These are phyloP conservation scores for Fregata magnificens DNA, from an alignment of 2,113 vertebrate genomes.

Conservation along the genomic window DNA sequence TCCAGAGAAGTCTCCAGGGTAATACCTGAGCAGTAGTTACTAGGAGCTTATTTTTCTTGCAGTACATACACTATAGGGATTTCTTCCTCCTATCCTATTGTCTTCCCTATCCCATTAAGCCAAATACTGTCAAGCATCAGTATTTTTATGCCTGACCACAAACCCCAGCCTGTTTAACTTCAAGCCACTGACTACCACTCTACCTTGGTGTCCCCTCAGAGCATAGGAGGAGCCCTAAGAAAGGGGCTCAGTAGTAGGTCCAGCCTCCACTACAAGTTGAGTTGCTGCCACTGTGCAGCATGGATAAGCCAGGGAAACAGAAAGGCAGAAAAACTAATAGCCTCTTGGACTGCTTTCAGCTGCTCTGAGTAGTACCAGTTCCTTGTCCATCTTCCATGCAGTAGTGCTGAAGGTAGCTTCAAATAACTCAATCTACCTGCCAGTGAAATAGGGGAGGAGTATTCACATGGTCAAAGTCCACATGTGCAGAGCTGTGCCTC, in stretches of 20 bases:
- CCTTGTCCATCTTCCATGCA: background rate
- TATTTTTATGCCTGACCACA: background rate
- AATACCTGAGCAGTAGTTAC: background rate
- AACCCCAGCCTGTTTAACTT: background rate
- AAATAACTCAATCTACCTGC: background rate
- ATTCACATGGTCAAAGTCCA: background rate
- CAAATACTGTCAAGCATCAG: background rate
- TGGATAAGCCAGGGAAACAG: background rate
- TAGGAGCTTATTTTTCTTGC: background rate
- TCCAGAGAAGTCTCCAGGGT: background rate
- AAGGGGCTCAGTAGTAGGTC: background rate
- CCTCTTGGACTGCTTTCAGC: background rate
- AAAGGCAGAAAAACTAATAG: background rate
- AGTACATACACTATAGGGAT: background rate
- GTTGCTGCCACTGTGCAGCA: background rate
- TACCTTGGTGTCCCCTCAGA: background rate
- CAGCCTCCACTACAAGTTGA: background rate
- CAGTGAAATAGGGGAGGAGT: background rate
- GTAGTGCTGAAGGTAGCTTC: background rate
- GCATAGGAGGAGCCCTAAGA: background rate
- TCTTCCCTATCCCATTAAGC: background rate
- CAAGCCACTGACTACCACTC: background rate
- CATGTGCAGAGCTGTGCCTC: background rate
- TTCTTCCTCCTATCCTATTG: background rate
- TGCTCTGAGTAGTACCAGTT: background rate